Evolutionary conservation across 2,113 vertebrate species (phyloP).

Genomic region (Chauna torquata): DNA sequence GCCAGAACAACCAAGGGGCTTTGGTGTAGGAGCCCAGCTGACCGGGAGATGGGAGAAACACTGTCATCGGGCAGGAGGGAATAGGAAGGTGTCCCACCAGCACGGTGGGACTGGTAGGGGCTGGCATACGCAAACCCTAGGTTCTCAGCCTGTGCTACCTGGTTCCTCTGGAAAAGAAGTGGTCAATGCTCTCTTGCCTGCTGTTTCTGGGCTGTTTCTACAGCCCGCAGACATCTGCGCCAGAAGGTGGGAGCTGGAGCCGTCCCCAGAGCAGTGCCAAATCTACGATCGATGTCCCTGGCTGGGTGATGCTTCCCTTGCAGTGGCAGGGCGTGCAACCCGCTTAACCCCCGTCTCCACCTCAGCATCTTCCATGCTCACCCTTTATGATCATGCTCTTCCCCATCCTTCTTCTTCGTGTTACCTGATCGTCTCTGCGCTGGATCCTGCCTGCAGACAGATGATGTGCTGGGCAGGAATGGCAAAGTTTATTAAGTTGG

Average conservation of each 20-base stretch:
- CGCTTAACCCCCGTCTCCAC: background rate
- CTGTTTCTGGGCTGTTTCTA: background rate
- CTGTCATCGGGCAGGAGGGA: accelerated
- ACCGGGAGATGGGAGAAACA: background rate
- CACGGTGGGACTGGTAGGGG: background rate
- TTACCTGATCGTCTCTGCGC: background rate
- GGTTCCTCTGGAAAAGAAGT: background rate
- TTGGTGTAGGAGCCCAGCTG: background rate
- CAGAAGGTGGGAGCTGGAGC: background rate
- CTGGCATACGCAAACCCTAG: background rate
- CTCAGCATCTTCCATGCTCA: background rate
- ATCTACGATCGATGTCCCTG: accelerated
- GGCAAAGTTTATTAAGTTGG: conserved; percentile 68
- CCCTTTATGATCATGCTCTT: background rate
- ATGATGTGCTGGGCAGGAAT: conserved; percentile 38
- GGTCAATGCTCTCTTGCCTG: accelerated
- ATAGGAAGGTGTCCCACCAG: background rate
- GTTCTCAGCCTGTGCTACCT: accelerated
- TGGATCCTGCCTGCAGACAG: conserved; percentile 38
- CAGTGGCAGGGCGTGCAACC: accelerated
- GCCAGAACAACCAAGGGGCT: background rate
- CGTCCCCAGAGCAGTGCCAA: background rate
- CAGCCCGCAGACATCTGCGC: background rate
- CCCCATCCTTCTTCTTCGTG: background rate
- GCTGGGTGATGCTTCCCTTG: background rate